Conservation (phyloP, 2,113 vertebrate genomes). For the Trochalopteron elliotii region DNA sequence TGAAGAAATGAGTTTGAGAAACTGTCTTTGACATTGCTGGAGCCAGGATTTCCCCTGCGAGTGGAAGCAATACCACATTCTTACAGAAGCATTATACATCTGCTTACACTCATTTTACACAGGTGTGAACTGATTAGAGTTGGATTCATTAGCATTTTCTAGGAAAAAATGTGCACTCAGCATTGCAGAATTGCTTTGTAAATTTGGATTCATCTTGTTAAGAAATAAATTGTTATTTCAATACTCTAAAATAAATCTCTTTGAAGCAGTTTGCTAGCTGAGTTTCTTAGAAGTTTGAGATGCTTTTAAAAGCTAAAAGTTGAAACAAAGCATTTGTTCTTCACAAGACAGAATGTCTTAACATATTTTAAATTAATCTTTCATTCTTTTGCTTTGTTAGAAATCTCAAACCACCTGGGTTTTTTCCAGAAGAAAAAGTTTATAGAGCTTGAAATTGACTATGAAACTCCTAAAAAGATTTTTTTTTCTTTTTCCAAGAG, state of each 20-base stretch:
- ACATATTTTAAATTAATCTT: background rate
- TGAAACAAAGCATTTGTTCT: background rate
- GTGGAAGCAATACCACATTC: background rate
- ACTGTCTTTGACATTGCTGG: background rate
- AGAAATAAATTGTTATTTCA: background rate
- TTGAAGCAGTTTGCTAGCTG: background rate
- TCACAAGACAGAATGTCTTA: background rate
- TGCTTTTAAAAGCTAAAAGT: background rate
- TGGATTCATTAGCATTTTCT: background rate
- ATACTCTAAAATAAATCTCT: background rate
- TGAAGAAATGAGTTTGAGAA: conserved; percentile 38
- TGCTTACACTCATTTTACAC: background rate
- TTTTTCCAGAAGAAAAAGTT: background rate
- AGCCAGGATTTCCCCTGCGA: conserved; percentile 24
- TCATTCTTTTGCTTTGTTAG: background rate
- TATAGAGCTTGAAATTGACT: background rate
- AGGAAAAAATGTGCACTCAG: background rate
- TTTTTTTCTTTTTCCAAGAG: too few species aligned
- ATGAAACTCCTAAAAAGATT: background rate
- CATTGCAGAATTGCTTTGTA: background rate
- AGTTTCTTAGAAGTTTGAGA: background rate
- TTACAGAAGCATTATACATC: conserved; percentile 39
- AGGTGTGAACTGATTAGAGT: conserved; percentile 35
- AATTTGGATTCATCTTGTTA: background rate
- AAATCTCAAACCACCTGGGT: background rate